Evolutionary conservation across 2,888 invertebrate genomes (phyloP), one percentile per base, ranked within the genome.

Genomic region (Elaeidobius kamerunicus): DNA sequence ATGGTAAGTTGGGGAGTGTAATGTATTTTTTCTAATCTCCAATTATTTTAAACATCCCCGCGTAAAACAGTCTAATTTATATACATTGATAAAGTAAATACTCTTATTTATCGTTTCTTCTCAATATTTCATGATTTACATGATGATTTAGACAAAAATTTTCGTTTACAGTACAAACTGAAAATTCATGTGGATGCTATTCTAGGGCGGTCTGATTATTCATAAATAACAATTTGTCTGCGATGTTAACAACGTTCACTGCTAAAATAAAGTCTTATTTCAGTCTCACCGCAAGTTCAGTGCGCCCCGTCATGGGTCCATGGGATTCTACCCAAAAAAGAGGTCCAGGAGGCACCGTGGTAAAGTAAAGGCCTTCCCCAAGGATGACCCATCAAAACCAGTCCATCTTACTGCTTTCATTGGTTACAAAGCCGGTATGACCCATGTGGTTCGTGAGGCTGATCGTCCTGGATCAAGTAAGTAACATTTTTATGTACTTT

Each of bases 211-310:
- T 83, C 85, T 85, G 85, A 85, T 66, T 32, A 14, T 11, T 7
- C 12, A 15, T 9, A n/a, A n/a, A n/a, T n/a, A n/a, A n/a, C n/a
- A n/a, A n/a, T n/a, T n/a, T n/a, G n/a, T n/a, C n/a, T n/a, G n/a
- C n/a, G n/a, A n/a, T n/a, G n/a, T n/a, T n/a, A n/a, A n/a, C n/a
- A n/a, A n/a, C n/a, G n/a, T n/a, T n/a, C n/a, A n/a, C n/a, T n/a
- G n/a, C n/a, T n/a, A n/a, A n/a, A n/a, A n/a, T n/a, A n/a, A n/a
- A n/a, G 14, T 27, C 49, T 44, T 47, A 2, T 62, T 78, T 84
- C 75, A 98, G 99, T 98, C 98, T 78, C 99, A 99, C 80, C 87
- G 99, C 73, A 99, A 99, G 76, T 99, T 99, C 78, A 97, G 96
- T 72, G 98, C 98, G 36, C 99, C 99, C 67, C 91, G 99, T 66